A percentile compares a stretch with the other conserved stretches of the same genome.
These are phyloP conservation scores for Drosophila dives DNA, from an alignment of 2,888 invertebrate genomes.

Conservation along the genomic window DNA sequence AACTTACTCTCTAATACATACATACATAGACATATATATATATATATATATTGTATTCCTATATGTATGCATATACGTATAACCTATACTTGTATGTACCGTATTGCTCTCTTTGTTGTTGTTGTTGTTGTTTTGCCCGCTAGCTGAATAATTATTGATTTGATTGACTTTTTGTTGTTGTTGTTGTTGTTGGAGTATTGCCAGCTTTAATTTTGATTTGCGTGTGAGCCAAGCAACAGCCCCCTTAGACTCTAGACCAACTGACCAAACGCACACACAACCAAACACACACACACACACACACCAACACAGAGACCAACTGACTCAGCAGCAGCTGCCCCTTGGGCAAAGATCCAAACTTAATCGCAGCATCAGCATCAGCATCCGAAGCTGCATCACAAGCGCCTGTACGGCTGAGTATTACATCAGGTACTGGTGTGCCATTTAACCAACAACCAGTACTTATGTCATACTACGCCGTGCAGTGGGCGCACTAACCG, in stretches of 20 bases:
- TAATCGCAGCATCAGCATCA: conserved; percentile 20
- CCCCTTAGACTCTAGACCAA: conserved; percentile 8
- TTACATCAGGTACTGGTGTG: conserved; percentile 99
- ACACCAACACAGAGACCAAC: neutral
- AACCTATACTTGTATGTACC: conserved; percentile 24
- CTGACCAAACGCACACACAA: conserved; percentile 2
- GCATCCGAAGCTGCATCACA: conserved; percentile 22
- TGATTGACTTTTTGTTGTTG: conserved; percentile 12
- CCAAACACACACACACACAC: neutral
- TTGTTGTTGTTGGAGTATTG: conserved; percentile 13
- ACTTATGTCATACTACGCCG: conserved; percentile 96
- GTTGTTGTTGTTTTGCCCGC: conserved; percentile 41
- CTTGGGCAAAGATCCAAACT: conserved; percentile 31
- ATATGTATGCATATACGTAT: conserved; percentile 25
- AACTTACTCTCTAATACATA: conserved; percentile 11
- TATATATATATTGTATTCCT: conserved; percentile 26
- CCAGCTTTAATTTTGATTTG: conserved; percentile 20
- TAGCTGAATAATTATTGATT: conserved; percentile 18
- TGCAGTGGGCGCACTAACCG: conserved; percentile 82
- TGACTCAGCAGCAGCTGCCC: conserved; percentile 19
- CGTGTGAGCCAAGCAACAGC: conserved; percentile 21
- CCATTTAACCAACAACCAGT: conserved; percentile 88
- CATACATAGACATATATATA: conserved; percentile 19
- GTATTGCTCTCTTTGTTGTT: conserved; percentile 34
- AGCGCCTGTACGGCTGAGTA: conserved; percentile 93